Conservation (phyloP, 2,113 vertebrate species). For the Antigone vipio region DNA sequence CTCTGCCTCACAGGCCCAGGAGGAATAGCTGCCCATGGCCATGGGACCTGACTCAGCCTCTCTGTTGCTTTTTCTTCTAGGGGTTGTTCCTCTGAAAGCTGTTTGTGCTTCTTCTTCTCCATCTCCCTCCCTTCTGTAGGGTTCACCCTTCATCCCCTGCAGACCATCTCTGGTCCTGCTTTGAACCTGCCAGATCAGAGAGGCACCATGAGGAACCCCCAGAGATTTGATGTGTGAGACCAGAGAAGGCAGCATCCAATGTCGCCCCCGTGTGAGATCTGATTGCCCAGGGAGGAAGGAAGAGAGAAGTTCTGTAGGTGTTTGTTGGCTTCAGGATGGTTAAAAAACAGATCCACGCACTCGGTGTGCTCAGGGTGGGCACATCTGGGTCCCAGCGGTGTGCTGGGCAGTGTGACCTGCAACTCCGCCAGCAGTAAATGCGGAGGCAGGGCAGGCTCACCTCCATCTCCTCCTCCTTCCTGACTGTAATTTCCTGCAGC, state of each 20-base stretch:
- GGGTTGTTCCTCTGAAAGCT: background rate
- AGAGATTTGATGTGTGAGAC: background rate
- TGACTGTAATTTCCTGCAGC: background rate
- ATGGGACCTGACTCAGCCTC: background rate
- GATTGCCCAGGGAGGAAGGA: background rate
- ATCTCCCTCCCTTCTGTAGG: background rate
- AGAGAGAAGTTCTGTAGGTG: background rate
- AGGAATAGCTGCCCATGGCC: background rate
- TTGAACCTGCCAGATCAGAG: background rate
- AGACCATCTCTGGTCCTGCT: background rate
- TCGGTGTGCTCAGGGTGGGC: background rate
- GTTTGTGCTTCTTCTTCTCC: background rate
- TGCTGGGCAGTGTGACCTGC: background rate
- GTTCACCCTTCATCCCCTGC: background rate
- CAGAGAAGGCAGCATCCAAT: background rate
- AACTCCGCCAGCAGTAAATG: background rate
- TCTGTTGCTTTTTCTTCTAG: background rate
- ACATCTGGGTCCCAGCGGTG: fast-evolving
- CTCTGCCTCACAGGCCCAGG: background rate
- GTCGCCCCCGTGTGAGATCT: fast-evolving
- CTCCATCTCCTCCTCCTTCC: background rate
- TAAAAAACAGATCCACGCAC: background rate
- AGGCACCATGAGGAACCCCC: background rate
- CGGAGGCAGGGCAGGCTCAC: background rate
- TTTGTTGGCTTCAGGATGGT: background rate